These are phyloP conservation scores for Tiliacea citrago DNA, from an alignment of 2,888 invertebrate species.

Conservation along the genomic window DNA sequence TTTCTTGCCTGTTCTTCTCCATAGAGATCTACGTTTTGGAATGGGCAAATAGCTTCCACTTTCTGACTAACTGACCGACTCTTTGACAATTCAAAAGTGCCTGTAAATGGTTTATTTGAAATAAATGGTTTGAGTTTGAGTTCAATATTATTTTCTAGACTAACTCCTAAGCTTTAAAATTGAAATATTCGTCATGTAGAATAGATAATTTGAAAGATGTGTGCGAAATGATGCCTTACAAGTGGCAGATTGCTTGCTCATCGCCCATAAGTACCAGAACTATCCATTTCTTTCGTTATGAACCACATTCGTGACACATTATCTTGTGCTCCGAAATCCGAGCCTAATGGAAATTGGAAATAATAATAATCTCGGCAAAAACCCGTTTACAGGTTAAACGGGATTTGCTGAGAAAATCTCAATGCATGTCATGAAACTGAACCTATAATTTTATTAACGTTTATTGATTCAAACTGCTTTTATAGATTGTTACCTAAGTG, in stretches of 20 bases:
- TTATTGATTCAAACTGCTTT: conserved; percentile 1
- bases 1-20: too few relatives aligned
- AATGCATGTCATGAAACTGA: not conserved
- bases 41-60: too few relatives aligned
- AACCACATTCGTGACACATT: conserved; percentile 27
- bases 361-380: too few relatives aligned
- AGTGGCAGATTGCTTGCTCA: conserved; percentile 28
- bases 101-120: too few relatives aligned
- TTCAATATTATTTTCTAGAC: not conserved
- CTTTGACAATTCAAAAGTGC: too few relatives aligned
- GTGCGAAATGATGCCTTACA: not conserved
- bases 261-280: conserved; percentile 25
- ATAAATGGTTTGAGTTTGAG: too few relatives aligned
- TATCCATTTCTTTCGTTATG: conserved; percentile 30
- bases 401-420: conserved; percentile 1
- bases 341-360: conserved; percentile 15
- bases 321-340: conserved; percentile 8
- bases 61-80: too few relatives aligned
- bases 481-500: conserved; percentile 6
- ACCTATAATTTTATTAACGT: conserved; percentile 5
- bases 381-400: too few relatives aligned
- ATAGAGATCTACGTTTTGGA: too few relatives aligned
- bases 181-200: not conserved
- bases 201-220: not conserved
- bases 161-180: not conserved